A percentile compares a stretch with the other conserved stretches of the same genome.
Conservation (phyloP, 2,113 vertebrate species). For the Helogale parvula region DNA sequence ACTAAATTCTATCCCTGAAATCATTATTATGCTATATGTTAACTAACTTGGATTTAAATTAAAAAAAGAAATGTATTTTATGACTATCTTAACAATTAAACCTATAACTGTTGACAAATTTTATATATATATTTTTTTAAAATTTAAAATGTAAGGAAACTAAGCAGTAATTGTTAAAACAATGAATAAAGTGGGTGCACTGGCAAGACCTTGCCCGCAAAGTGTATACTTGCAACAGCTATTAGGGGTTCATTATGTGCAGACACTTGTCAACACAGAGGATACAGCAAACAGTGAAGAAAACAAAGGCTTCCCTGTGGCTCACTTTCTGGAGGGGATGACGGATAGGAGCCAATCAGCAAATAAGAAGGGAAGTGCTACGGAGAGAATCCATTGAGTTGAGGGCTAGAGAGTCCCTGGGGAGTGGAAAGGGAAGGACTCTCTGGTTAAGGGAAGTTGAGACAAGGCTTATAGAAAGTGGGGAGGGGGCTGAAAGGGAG, state of each 20-base stretch:
- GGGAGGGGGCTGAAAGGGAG: neutral
- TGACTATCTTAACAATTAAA: neutral
- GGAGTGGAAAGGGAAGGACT: neutral
- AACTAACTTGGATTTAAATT: neutral
- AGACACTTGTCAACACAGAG: neutral
- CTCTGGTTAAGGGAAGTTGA: neutral
- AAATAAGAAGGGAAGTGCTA: fast-evolving
- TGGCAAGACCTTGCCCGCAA: neutral
- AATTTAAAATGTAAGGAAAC: neutral
- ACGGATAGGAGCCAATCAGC: neutral
- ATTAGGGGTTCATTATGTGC: neutral
- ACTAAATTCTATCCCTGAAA: no score
- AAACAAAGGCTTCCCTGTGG: neutral
- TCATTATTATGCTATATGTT: no score
- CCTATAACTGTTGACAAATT: neutral
- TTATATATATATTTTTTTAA: neutral
- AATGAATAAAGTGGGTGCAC: neutral
- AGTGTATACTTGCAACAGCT: no score
- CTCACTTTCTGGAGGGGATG: neutral
- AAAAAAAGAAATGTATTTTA: neutral
- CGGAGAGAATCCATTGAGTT: neutral
- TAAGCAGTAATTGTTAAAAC: neutral
- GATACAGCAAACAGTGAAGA: neutral
- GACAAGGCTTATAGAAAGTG: neutral
- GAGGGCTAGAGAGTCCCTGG: neutral